Evolutionary conservation across 2,888 invertebrate species (phyloP), one percentile per base, ranked within the genome.

Genomic region (Colostygia pectinataria): DNA sequence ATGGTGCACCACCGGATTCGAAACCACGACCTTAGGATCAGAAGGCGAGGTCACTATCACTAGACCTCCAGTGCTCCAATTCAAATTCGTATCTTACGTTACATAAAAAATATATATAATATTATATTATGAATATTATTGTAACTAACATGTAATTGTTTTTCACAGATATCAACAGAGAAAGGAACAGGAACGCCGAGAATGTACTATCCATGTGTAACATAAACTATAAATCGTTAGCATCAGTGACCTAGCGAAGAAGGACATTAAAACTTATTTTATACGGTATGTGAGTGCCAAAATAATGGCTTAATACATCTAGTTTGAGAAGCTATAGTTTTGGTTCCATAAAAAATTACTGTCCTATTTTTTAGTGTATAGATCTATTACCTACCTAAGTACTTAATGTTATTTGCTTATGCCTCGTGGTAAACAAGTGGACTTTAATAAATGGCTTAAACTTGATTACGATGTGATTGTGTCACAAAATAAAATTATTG

Each of bases 201-300:
- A 94, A 79, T 94, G 93, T 80, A 94, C 94, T 58, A 94, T 94
- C 76, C 94, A 94, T 74, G 94, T 94, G 77, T 93, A 92, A 91
- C 77, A 74, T 61, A 66, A 63, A 65, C 60, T 65, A 58, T 58
- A 45, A 44, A 57, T 61, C 63, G 50, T 53, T 62, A 67, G 40
- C 29, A n/a, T n/a, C n/a, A 55, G 33, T 37, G 29, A 52, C 49
- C 53, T 57, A 59, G 58, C 58, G 59, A 56, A 53, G 44, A 27
- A 42, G 28, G 34, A 54, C 49, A 50, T 46, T 51, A 37, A 42
- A 46, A 52, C 49, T 15, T 14, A n/a, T 25, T 2, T 25, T 41
- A 36, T 29, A 29, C 23, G 41, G 33, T 29, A 4, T 23, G 20
- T n/a, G 8, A 27, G n/a, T 28, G 12, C 9, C 32, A 28, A 43